These are phyloP conservation scores for Amphipyra tragopoginis DNA, from an alignment of 2,888 invertebrate species.

Conservation along the genomic window DNA sequence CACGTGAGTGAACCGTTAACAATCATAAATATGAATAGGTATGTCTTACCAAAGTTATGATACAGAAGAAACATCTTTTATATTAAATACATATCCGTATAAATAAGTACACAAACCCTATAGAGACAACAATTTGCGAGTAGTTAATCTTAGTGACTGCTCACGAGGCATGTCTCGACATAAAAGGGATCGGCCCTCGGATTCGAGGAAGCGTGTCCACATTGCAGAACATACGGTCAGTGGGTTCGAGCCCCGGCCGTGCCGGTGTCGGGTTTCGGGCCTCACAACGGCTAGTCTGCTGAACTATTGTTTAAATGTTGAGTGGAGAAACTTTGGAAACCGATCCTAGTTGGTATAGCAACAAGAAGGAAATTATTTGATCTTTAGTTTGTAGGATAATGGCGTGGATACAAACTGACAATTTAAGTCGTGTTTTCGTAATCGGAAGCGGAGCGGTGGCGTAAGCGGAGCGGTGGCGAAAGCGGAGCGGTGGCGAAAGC, in stretches of 20 bases:
- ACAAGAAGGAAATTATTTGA: no score
- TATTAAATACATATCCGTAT: constrained; percentile 1
- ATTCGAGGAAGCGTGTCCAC: constrained; percentile 50
- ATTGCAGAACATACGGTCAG: constrained; percentile 49
- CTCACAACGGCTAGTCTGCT: constrained; percentile 21
- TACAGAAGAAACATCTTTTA: no score
- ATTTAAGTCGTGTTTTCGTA: no score
- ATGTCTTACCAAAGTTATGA: no score
- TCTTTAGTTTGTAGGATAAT: no score
- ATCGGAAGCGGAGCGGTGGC: no score
- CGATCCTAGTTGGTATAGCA: not conserved
- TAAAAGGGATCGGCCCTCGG: constrained; percentile 49
- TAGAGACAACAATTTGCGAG: constrained; percentile 28
- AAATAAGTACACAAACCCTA: constrained; percentile 2
- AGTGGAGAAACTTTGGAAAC: constrained; percentile 37
- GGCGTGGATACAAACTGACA: no score
- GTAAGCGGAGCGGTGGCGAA: no score
- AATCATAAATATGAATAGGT: no score
- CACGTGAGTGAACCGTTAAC: no score
- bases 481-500: no score
- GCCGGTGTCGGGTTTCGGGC: constrained; percentile 48
- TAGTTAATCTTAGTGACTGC: constrained; percentile 39
- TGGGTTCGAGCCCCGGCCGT: constrained; percentile 28
- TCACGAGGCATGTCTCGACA: constrained; percentile 43
- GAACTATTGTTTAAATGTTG: constrained; percentile 29